Percentiles rank a stretch among this genome's conserved stretches.
Conservation (phyloP, 1,140 invertebrate species). For the Drosophila funebris region DNA sequence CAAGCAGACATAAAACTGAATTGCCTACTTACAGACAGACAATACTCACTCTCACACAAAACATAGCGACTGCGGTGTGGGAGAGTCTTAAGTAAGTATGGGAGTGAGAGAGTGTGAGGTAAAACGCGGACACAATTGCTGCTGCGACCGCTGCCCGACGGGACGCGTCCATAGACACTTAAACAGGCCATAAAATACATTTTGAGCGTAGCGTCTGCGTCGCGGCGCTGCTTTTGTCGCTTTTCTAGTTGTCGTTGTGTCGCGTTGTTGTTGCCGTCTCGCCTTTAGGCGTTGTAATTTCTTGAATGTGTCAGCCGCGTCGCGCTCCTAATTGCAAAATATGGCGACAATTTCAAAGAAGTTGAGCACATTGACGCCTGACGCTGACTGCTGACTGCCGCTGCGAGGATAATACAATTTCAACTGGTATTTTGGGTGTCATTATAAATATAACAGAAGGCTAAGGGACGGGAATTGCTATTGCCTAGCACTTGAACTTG, state of each 20-base stretch:
- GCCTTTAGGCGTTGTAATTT: conserved; percentile 74
- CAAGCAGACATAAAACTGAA: conserved; percentile 39
- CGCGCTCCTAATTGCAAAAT: conserved; percentile 73
- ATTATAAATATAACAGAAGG: conserved; percentile 52
- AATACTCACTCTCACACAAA: conserved; percentile 17
- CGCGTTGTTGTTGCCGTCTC: conserved; percentile 45
- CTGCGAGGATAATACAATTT: conserved; percentile 79
- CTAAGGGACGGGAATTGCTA: not conserved
- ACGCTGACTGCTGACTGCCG: conserved; percentile 27
- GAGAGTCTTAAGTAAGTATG: not conserved
- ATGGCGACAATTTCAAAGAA: conserved; percentile 79
- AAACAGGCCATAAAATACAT: conserved; percentile 78
- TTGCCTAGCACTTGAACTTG: conserved; percentile 33
- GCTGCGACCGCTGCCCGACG: conserved; percentile 7
- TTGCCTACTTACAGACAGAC: conserved; percentile 33
- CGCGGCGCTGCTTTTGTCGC: conserved; percentile 20
- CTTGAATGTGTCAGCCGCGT: conserved; percentile 72
- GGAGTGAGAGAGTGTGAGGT: not conserved
- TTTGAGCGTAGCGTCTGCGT: conserved; percentile 54
- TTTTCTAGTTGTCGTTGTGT: conserved; percentile 18
- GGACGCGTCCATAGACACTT: conserved; percentile 58
- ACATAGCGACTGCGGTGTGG: conserved; percentile 7
- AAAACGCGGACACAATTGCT: conserved; percentile 25
- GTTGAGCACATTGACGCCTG: conserved; percentile 72
- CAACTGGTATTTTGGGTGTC: conserved; percentile 65